Conservation (phyloP, 2,888 invertebrate species). For the Drosophila aldrichi region DNA sequence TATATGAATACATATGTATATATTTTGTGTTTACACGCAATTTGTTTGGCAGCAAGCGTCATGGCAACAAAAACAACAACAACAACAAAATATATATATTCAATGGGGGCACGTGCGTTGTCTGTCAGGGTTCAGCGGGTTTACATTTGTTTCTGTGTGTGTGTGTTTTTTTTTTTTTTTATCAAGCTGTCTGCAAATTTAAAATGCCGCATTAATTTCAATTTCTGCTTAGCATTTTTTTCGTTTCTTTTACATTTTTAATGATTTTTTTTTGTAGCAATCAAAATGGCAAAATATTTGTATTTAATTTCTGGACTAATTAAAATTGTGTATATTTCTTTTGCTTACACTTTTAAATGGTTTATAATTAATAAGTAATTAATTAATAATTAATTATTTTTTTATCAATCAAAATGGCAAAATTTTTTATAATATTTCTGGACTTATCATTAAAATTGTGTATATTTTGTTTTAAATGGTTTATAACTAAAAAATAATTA, state of each 20-base stretch:
- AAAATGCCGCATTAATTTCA: slow-evolving; percentile 54
- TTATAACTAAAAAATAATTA: too few species aligned
- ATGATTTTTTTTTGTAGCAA: background rate
- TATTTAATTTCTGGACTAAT: background rate
- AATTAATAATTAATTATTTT: too few species aligned
- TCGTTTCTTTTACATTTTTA: slow-evolving; percentile 17
- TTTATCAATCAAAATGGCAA: too few species aligned
- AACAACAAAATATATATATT: background rate
- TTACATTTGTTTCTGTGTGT: slow-evolving; percentile 14
- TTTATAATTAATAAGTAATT: background rate
- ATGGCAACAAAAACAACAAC: slow-evolving; percentile 51
- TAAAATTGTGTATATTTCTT: background rate
- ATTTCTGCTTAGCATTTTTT: slow-evolving; percentile 19
- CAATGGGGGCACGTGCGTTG: slow-evolving; percentile 28
- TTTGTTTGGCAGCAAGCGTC: slow-evolving; percentile 57
- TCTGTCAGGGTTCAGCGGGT: slow-evolving; percentile 55
- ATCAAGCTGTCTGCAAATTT: slow-evolving; percentile 35
- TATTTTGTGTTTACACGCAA: slow-evolving; percentile 43
- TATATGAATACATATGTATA: background rate
- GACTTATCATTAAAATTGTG: background rate
- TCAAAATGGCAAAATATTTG: too few species aligned
- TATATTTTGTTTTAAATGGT: background rate
- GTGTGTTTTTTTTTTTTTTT: background rate
- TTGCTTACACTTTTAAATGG: background rate
- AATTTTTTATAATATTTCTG: background rate